Evolutionary conservation across 2,797 vertebrate genomes (phyloP).

Genomic region (Dendrocincla tyrannina): DNA sequence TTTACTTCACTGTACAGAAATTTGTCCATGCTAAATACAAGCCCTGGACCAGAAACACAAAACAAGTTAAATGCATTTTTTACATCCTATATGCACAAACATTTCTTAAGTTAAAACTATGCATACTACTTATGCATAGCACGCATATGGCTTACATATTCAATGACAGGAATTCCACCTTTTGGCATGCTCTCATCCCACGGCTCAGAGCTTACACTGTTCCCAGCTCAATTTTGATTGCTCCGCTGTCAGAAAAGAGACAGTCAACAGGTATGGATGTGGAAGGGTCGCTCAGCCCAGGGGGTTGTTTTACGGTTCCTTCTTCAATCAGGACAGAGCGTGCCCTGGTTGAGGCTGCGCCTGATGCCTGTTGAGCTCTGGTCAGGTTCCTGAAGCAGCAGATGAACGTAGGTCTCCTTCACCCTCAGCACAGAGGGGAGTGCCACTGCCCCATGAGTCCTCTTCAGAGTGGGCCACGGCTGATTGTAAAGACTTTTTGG

Average conservation of each 20-base stretch:
- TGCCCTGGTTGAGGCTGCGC: neutral
- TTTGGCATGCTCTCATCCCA: conserved; percentile 13
- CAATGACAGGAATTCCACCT: conserved; percentile 58
- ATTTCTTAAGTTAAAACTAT: conserved; percentile 74
- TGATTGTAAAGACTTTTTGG: neutral
- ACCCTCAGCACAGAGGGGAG: neutral
- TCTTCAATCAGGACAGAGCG: fast-evolving
- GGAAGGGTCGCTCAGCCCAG: neutral
- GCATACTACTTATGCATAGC: conserved; percentile 71
- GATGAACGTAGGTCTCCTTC: neutral
- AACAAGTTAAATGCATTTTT: conserved; percentile 69
- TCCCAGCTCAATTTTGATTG: conserved; percentile 48
- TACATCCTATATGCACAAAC: conserved; percentile 69
- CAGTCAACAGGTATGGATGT: neutral
- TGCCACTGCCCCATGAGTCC: neutral
- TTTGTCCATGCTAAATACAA: conserved; percentile 67
- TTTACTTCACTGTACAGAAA: conserved; percentile 66
- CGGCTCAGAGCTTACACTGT: conserved; percentile 21
- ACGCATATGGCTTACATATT: conserved; percentile 77
- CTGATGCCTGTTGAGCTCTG: neutral
- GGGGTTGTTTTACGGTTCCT: neutral
- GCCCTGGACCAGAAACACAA: conserved; percentile 60
- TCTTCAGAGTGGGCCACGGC: neutral
- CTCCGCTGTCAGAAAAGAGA: conserved; percentile 32
- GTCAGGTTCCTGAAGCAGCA: neutral